Evolutionary conservation across 2,797 vertebrate species (phyloP).

Genomic region (Pangasius djambal): DNA sequence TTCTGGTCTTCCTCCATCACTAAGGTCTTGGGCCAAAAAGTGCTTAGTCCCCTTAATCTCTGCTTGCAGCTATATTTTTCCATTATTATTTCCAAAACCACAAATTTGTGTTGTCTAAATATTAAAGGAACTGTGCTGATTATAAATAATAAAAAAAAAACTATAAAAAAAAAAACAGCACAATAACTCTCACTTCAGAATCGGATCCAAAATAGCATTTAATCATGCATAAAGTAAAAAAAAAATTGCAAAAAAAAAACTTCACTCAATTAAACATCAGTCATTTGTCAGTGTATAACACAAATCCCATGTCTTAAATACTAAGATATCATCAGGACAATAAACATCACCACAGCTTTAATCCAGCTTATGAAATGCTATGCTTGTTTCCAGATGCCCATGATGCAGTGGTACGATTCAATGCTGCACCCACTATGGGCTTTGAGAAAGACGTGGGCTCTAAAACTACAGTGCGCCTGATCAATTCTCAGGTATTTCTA

Average conservation of each 20-base stretch:
- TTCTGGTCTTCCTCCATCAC: neutral
- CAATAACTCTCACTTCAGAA: neutral
- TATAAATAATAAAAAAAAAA: neutral
- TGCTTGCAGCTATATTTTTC: neutral
- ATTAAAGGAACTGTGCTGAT: neutral
- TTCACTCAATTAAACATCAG: neutral
- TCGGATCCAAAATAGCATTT: neutral
- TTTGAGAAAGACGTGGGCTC: constrained; percentile 80
- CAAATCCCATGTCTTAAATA: neutral
- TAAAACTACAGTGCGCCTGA: constrained; percentile 79
- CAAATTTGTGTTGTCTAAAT: neutral
- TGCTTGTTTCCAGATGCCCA: constrained; percentile 71
- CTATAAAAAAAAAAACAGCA: neutral
- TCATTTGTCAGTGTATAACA: neutral
- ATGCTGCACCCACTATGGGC: constrained; percentile 72
- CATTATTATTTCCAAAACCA: neutral
- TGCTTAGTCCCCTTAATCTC: neutral
- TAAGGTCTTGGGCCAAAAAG: neutral
- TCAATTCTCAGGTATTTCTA: constrained; percentile 79
- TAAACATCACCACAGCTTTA: neutral
- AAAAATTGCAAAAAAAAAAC: neutral
- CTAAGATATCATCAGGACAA: neutral
- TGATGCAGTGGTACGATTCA: constrained; percentile 80
- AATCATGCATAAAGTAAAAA: neutral
- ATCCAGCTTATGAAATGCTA: neutral